Base-by-base conservation (phyloP, 2,888 invertebrate genomes). In the Gastrophysa polygoni region DNA sequence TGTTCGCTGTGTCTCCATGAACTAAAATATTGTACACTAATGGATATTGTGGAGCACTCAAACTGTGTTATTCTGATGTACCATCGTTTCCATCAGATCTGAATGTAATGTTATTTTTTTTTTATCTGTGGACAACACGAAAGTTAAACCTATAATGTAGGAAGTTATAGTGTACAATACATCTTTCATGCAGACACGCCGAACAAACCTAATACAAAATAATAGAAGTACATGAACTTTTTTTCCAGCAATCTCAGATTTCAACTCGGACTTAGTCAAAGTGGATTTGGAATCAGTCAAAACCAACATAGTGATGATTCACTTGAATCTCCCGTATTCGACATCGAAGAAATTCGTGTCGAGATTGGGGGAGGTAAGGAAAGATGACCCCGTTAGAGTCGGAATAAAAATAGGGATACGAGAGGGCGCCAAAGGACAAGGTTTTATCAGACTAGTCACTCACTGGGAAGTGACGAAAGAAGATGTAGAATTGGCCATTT, bases 391-490 rank as follows among this genome's bases (percentile, higher is more conserved):
- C 67, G 78, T 85, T n/a, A 80, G 83, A 65, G 80, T 84, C 2
- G 82, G 84, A 61, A 83, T 94, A 1, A 86, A 87, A 74, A 20
- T 54, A 2, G 16, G 56, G 47, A 24, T 56, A 20, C 50, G 63
- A 20, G 85, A 86, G 32, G 82, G 87, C 50, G 84, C 86, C 2
- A 83, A 90, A 69, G 85, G 87, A 66, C 78, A 83, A 60, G 83
- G 85, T 50, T 85, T 85, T 18, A 82, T 90, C 1, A 84, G 95
- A 50, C 82, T 93, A 64, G 91, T 91, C 8, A 77, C 90, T 2
- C 89, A 92, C 78, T 85, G 87, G 70, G 90, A 92, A 76, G 86
- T 94, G 47, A 83, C 83, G 1, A 89, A 90, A 69, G 85, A 87
- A 67, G 87, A 89, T 71, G 82, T 91, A 5, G 83, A 86, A 75